Percentiles rank a stretch among this genome's conserved stretches.
phyloP scores from a whole-genome alignment of 2,888 invertebrate genomes.

The Seira musarum region DNA sequence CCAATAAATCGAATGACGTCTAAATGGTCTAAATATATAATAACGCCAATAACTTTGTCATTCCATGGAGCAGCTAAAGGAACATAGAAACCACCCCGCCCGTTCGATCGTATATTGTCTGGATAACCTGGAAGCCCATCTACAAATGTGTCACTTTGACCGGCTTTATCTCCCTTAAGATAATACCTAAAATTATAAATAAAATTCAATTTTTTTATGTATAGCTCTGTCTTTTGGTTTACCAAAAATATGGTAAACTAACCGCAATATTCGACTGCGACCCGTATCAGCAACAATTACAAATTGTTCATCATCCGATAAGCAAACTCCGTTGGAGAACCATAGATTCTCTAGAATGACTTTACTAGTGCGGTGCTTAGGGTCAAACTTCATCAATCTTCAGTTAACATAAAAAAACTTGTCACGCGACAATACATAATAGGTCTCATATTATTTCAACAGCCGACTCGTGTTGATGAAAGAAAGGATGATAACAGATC shows the following conservation, averaged over 20 bases:
- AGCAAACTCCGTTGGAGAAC: constrained; percentile 90
- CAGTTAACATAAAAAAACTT: background rate
- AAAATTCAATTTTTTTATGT: too few relatives aligned
- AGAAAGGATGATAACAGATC: too few relatives aligned
- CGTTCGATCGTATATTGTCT: constrained; percentile 78
- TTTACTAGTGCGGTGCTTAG: constrained; percentile 82
- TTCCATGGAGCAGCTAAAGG: constrained; percentile 76
- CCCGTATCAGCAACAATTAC: constrained; percentile 85
- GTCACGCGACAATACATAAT: background rate
- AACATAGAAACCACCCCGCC: constrained; percentile 81
- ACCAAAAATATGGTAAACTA: too few relatives aligned
- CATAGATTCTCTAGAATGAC: constrained; percentile 84
- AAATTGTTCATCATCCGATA: constrained; percentile 87
- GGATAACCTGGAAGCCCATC: constrained; percentile 82
- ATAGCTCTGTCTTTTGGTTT: background rate
- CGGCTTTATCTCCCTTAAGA: constrained; percentile 82
- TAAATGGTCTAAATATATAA: too few relatives aligned
- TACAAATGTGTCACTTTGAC: constrained; percentile 83
- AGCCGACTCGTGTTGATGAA: too few relatives aligned
- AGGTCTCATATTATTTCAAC: background rate
- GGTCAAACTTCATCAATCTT: constrained; percentile 87
- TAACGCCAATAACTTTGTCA: constrained; percentile 18
- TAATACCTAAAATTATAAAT: too few relatives aligned
- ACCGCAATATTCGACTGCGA: constrained; percentile 49
- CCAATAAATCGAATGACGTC: too few relatives aligned